Evolutionary conservation across 2,888 invertebrate genomes (phyloP), one percentile per base, ranked within the genome.

Genomic region (Cryptocheilus praepositus): DNA sequence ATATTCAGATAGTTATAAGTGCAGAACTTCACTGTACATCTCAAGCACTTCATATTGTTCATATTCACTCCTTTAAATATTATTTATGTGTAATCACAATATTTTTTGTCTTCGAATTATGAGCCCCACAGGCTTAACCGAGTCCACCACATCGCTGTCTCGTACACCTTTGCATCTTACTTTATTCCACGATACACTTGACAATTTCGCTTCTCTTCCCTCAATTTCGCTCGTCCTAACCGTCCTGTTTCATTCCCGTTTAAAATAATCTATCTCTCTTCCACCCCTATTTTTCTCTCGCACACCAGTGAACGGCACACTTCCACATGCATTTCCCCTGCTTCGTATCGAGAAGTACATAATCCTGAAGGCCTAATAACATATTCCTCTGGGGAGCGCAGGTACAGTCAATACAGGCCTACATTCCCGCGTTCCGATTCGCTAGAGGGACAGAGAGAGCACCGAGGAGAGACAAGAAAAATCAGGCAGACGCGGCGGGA

Each of bases 351-450:
- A 80, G 80, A 80, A 82, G 82, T 80, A 84, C 83, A 81, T 83
- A 83, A 83, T 83, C 81, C 82, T 81, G 75, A 74, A 80, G 82
- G 80, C 78, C 83, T 83, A 84, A 84, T 83, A 83, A 83, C 81
- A 81, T 84, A 83, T 82, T 83, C 83, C 83, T 81, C 81, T 60
- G 61, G 81, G 81, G 82, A 81, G 68, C 66, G 66, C 67, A 67
- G 70, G 70, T 70, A 70, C 57, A 58, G 61, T 54, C 68, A 56
- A 49, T 56, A n/a, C 21, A 18, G 16, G 11, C 52, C 25, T 36
- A 28, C 51, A 49, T 49, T 60, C 59, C 52, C 25, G 52, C 36
- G 54, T n/a, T 54, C n/a, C 22, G 19, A 15, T 57, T 43, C 36
- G n/a, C 21, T 19, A 16, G 53, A 11, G 43, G 7, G 61, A 22